These are phyloP conservation scores for Loxodonta africana DNA, from an alignment of 2,113 vertebrate genomes.

Conservation along the genomic window DNA sequence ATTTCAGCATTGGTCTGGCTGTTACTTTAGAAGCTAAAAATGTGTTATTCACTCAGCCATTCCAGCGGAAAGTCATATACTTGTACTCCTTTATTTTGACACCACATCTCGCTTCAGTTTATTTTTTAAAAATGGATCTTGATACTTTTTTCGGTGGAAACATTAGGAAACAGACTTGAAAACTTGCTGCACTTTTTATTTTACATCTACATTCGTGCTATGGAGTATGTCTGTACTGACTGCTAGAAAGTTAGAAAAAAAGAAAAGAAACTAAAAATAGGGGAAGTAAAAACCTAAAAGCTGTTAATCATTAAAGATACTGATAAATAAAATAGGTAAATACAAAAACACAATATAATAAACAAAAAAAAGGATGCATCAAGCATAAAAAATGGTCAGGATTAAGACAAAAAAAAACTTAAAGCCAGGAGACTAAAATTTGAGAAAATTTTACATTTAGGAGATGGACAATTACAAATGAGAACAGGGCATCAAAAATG, in stretches of 20 bases:
- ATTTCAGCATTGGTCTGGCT: not conserved
- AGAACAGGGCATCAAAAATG: not conserved
- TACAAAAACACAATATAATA: not conserved
- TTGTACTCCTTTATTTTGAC: slow-evolving; percentile 55
- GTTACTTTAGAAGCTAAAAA: slow-evolving; percentile 48
- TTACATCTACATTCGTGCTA: not conserved
- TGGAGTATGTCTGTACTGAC: not conserved
- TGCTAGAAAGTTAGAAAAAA: not conserved
- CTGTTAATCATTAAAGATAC: not conserved
- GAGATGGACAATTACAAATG: not conserved
- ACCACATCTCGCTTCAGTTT: not conserved
- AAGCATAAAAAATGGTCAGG: not conserved
- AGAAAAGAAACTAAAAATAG: not conserved
- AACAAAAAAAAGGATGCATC: not conserved
- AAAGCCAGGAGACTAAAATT: not conserved
- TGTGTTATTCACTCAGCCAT: slow-evolving; percentile 58
- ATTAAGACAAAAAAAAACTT: not conserved
- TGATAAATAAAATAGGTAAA: not conserved
- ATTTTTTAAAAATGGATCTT: slow-evolving; percentile 32
- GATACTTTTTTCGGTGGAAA: slow-evolving; percentile 18
- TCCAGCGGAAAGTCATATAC: not conserved
- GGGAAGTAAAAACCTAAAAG: not conserved
- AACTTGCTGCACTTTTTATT: not conserved
- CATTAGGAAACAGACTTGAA: not conserved
- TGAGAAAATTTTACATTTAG: not conserved